Evolutionary conservation across 1,140 invertebrate species (phyloP).

Genomic region (Lanistes nyassanus): DNA sequence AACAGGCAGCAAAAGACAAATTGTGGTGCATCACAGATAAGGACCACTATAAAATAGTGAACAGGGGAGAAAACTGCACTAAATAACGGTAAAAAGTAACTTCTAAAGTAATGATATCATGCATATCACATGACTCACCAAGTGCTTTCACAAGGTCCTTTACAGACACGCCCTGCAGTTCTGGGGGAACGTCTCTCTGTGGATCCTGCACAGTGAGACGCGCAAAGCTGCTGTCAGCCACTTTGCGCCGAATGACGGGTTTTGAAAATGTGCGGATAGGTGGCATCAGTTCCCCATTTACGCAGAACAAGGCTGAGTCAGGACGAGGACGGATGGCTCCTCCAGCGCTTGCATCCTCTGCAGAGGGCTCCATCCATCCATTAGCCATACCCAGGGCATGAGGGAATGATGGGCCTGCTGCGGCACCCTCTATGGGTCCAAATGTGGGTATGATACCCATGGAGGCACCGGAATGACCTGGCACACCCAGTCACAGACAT

Average conservation of each 20-base stretch:
- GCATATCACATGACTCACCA: slow-evolving; percentile 68
- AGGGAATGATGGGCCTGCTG: background rate
- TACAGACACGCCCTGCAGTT: slow-evolving; percentile 80
- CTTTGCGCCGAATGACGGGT: slow-evolving; percentile 39
- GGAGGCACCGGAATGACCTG: too few relatives aligned
- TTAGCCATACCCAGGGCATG: background rate
- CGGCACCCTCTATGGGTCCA: slow-evolving; percentile 4
- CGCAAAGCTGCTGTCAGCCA: slow-evolving; percentile 27
- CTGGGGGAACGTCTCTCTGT: slow-evolving; percentile 69
- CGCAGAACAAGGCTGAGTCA: slow-evolving; percentile 31
- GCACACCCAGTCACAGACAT: too few relatives aligned
- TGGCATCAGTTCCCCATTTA: slow-evolving; percentile 26
- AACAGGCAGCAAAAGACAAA: too few relatives aligned
- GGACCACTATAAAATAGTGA: background rate
- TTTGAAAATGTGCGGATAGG: slow-evolving; percentile 35
- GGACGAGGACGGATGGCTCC: slow-evolving; percentile 26
- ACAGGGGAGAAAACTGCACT: background rate
- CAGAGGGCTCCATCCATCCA: slow-evolving; percentile 10
- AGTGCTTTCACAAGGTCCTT: slow-evolving; percentile 84
- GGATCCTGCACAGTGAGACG: slow-evolving; percentile 36
- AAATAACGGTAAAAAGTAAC: slow-evolving; percentile 9
- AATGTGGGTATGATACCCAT: slow-evolving; percentile 1
- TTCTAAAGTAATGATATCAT: too few relatives aligned
- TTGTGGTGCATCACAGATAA: background rate
- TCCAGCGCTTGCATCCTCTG: background rate